Conservation (phyloP, 2,797 vertebrate species). For the Micromesistius poutassou region DNA sequence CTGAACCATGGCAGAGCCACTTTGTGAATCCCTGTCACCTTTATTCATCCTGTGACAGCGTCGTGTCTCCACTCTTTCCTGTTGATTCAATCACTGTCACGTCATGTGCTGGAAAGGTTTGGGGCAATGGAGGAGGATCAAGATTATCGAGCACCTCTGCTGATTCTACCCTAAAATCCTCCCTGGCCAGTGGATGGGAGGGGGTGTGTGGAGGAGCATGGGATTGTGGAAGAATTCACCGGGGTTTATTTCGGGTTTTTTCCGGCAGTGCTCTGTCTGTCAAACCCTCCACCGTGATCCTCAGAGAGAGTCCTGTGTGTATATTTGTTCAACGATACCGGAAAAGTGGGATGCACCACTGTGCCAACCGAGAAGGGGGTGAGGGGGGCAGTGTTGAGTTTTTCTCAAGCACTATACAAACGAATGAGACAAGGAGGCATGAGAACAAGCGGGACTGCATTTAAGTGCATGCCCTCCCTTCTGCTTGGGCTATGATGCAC, state of each 20-base stretch:
- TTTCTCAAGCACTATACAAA: conserved; percentile 74
- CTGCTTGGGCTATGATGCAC: conserved; percentile 45
- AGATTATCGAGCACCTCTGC: conserved; percentile 40
- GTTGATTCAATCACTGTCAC: conserved; percentile 62
- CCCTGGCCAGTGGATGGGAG: conserved; percentile 25
- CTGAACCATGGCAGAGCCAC: conserved; percentile 69
- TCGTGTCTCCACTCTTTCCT: conserved; percentile 62
- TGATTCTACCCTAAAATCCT: conserved; percentile 30
- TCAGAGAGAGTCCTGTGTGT: conserved; percentile 53
- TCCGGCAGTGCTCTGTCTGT: conserved; percentile 33
- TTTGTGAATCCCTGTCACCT: conserved; percentile 66
- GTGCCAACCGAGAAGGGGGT: conserved; percentile 63
- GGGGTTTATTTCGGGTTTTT: conserved; percentile 34
- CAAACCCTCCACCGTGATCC: conserved; percentile 48
- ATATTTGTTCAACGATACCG: conserved; percentile 78
- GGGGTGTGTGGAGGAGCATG: conserved; percentile 11
- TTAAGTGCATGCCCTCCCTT: conserved; percentile 44
- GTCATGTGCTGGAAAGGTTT: conserved; percentile 36
- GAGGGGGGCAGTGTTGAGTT: conserved; percentile 37
- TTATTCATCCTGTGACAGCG: conserved; percentile 66
- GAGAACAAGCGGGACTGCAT: conserved; percentile 46
- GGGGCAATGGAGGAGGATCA: not conserved
- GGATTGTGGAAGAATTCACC: conserved; percentile 26
- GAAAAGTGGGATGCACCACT: conserved; percentile 66
- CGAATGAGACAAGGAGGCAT: conserved; percentile 53